Base-by-base conservation (phyloP, 2,888 invertebrate species). In the Heliconius erato region DNA sequence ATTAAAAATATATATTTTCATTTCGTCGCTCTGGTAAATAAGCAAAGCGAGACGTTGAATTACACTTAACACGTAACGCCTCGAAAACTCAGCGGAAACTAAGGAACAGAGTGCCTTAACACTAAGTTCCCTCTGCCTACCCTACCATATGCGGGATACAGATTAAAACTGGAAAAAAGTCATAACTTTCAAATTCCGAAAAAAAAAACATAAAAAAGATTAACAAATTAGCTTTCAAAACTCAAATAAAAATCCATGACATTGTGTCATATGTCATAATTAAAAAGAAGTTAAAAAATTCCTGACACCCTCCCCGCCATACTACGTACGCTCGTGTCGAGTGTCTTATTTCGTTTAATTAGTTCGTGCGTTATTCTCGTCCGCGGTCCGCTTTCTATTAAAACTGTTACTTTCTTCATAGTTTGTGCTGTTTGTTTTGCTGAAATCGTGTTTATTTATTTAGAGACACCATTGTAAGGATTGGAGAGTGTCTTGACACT, bases 321-420 rank as follows among this genome's bases (percentile, higher is more conserved):
- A 94, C 93, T 90, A 90, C 91, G 89, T 89, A 90, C 86, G 79
- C 85, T 84, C 80, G 71, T 83, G 87, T 87, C 88, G 88, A 90
- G 88, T 93, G 83, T 85, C 83, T 86, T 85, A 85, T 86, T 85
- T 86, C 82, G 83, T 84, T 85, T 86, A 86, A 86, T 86, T 86
- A 85, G 83, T 76, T 63, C 74, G 79, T 69, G 76, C 77, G 80
- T 76, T 83, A 81, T 84, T 84, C 82, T 84, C 83, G 82, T 82
- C 63, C 54, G 19, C 1, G 54, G 79, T 80, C 79, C 83, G 67
- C 82, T 84, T 83, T 84, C 84, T 83, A 83, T 84, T 81, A 80
- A 82, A 84, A 79, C 82, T 79, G 80, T 74, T 79, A 81, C 85
- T 85, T 86, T 86, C 81, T 82, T 16, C 77, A 82, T 86, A 82